Evolutionary conservation across 1,140 invertebrate species (phyloP).

Genomic region (Conus betulinus): DNA sequence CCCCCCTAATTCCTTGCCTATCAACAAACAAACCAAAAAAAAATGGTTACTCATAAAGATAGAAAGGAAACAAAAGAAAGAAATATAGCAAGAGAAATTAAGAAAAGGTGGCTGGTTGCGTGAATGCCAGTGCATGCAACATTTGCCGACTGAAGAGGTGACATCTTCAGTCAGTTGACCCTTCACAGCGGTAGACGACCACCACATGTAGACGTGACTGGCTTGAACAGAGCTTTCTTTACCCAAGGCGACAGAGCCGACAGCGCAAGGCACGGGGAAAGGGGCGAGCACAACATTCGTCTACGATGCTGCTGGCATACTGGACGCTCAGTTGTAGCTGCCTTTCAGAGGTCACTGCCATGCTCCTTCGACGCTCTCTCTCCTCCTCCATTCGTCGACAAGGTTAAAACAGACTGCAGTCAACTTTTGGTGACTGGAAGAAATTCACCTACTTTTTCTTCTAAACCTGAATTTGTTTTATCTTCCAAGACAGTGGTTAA

Average conservation of each 20-base stretch:
- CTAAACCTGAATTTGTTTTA: too few species aligned
- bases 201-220: neutral
- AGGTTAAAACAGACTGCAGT: neutral
- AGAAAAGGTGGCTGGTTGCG: neutral
- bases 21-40: neutral
- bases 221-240: slow-evolving; percentile 20
- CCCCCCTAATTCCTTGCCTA: neutral
- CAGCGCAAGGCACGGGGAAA: neutral
- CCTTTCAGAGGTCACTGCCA: neutral
- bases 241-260: neutral
- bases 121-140: neutral
- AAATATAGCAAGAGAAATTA: neutral
- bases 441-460: neutral
- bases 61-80: neutral
- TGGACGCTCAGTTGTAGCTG: neutral
- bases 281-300: neutral
- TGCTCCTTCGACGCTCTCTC: neutral
- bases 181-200: neutral
- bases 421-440: neutral
- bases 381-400: neutral
- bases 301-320: slow-evolving; percentile 27
- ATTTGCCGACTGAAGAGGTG: neutral
- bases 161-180: neutral
- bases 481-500: neutral
- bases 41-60: too few species aligned